Evolutionary conservation across 2,797 vertebrate species (phyloP), one percentile per base, ranked within the genome.

Genomic region (Phataginus tricuspis): DNA sequence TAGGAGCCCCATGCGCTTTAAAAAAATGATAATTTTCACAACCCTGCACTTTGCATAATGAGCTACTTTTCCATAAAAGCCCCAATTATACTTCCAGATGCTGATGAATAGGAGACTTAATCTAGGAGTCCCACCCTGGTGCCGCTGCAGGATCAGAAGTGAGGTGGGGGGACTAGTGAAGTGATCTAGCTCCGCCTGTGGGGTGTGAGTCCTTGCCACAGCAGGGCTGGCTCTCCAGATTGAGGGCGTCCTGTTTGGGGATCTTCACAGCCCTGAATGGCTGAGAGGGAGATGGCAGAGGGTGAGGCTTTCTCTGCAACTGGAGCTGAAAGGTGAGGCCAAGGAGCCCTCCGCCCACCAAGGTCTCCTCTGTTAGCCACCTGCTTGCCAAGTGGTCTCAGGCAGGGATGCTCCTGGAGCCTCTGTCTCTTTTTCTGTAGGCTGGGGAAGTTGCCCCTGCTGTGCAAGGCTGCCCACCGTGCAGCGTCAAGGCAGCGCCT

Each of bases 21-120:
- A 61, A 15, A 51, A 86, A 39, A 29, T 25, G 34, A 69, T 55
- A 45, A 0, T 78, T 96, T 93, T 93, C 39, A 42, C 95, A 75
- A 3, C 14, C 25, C 31, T 86, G 87, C 21, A 1, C 45, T 61
- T 72, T 85, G 37, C 59, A 27, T 93, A 90, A 85, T 77, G 63
- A 96, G 92, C 23, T 85, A 66, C 21, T 96, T 97, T 91, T 31
- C 94, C 92, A 29, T 61, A 75, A 91, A 68, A 85, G 84, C 87
- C 64, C 92, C 87, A 83, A 0, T 39, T 80, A 78, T 31, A 5
- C 75, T 68, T 97, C 21, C 59, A n/a, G 84, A 88, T 42, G 86
- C 94, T 3, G 31, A 34, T 55, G 93, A 92, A 51, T 85, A 29
- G 72, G 89, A 61, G 84, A 14, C 91, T 83, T 66, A 69, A 82